These are phyloP conservation scores for Eunapius fragilis DNA, from an alignment of 37 sponge, comb jelly and placozoan species.

Conservation along the genomic window DNA sequence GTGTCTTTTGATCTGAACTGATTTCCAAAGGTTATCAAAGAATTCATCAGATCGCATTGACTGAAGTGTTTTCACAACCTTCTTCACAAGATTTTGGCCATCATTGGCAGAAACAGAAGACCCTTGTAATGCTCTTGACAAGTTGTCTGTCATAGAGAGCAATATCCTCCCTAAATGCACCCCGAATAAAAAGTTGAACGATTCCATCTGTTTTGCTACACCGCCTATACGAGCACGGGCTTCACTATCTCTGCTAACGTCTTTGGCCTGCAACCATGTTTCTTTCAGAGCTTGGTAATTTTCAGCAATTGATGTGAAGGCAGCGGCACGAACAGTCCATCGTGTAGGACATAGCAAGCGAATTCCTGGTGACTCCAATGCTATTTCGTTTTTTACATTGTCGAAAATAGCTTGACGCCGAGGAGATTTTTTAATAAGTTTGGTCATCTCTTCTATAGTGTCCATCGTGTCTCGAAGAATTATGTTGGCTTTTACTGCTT, in stretches of 20 bases:
- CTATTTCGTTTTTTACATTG: slow-evolving; percentile 42
- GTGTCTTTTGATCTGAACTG: not conserved
- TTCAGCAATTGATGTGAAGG: slow-evolving; percentile 28
- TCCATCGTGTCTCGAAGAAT: slow-evolving; percentile 69
- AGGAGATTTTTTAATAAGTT: slow-evolving; percentile 65
- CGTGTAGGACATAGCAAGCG: slow-evolving; percentile 51
- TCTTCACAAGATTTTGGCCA: not conserved
- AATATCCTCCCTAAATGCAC: not conserved
- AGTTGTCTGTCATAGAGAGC: not conserved
- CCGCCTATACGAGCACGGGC: slow-evolving; percentile 54
- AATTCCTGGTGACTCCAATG: slow-evolving; percentile 44
- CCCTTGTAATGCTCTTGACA: slow-evolving; percentile 3
- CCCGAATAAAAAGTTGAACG: slow-evolving; percentile 54
- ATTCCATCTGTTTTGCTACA: slow-evolving; percentile 48
- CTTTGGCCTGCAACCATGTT: slow-evolving; percentile 23
- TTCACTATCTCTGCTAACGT: slow-evolving; percentile 37
- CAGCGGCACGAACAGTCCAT: slow-evolving; percentile 42
- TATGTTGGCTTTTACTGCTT: slow-evolving; percentile 57
- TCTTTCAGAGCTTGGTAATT: slow-evolving; percentile 25
- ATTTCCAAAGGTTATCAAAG: slow-evolving; percentile 49
- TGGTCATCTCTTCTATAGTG: slow-evolving; percentile 59
- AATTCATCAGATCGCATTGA: slow-evolving; percentile 30
- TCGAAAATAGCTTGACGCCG: slow-evolving; percentile 48
- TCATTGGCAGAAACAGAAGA: not conserved
- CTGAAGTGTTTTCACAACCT: slow-evolving; percentile 2